These are phyloP conservation scores for Lithobates pipiens DNA, from an alignment of 2,797 vertebrate species.

Conservation along the genomic window DNA sequence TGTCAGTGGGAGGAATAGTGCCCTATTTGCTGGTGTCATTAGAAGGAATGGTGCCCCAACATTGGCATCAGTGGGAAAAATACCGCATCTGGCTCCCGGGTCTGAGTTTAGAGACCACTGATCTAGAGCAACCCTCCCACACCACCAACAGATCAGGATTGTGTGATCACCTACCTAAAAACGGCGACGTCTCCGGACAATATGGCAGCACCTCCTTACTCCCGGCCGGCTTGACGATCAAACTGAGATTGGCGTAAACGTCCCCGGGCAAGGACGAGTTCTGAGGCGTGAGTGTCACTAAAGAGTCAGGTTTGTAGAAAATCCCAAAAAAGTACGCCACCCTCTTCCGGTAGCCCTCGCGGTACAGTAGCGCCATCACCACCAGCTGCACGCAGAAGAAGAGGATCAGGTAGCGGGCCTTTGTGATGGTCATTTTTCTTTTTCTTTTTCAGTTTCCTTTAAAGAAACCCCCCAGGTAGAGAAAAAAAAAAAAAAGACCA, in stretches of 20 bases:
- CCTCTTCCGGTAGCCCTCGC: conserved; percentile 78
- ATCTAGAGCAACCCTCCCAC: no score
- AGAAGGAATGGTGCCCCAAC: no score
- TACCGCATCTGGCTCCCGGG: no score
- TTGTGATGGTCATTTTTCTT: conserved; percentile 65
- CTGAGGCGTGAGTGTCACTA: not conserved
- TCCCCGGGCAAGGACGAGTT: conserved; percentile 67
- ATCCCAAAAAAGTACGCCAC: conserved; percentile 80
- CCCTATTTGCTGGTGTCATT: no score
- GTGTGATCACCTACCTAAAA: conserved; percentile 74
- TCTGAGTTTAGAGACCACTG: no score
- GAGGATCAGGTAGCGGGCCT: conserved; percentile 80
- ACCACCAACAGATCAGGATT: no score
- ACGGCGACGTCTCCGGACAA: conserved; percentile 79
- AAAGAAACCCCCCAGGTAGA: not conserved
- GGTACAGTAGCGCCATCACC: conserved; percentile 81
- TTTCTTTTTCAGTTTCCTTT: not conserved
- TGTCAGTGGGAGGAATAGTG: no score
- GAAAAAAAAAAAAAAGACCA: not conserved
- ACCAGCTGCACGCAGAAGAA: conserved; percentile 83
- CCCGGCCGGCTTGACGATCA: conserved; percentile 62
- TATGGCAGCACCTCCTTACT: conserved; percentile 72
- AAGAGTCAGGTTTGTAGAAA: conserved; percentile 71
- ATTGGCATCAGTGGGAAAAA: no score
- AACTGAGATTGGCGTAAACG: conserved; percentile 79